phyloP scores from a whole-genome alignment of 2,797 vertebrate genomes.

The Cuculus canorus region DNA sequence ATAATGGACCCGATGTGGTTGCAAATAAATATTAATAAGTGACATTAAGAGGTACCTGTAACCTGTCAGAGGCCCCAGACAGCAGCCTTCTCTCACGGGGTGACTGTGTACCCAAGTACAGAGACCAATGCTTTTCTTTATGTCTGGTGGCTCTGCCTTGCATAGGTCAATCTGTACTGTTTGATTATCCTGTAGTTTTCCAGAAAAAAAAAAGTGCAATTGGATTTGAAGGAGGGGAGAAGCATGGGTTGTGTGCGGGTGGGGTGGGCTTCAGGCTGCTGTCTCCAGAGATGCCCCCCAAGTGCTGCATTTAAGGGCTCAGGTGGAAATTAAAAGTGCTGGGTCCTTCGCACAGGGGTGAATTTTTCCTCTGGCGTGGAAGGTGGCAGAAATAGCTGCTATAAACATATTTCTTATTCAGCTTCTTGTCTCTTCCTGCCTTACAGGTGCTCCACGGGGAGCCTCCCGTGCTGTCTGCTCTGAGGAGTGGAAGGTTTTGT shows the following conservation, averaged over 20 bases:
- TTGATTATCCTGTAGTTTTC: neutral
- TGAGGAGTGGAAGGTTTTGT: constrained; percentile 20
- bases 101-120: fast-evolving
- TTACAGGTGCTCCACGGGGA: constrained; percentile 8
- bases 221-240: neutral
- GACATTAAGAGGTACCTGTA: neutral
- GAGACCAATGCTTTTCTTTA: neutral
- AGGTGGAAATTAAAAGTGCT: neutral
- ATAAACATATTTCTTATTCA: constrained; percentile 11
- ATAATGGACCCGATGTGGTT: no score
- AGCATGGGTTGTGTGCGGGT: neutral
- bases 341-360: neutral
- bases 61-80: neutral
- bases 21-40: neutral
- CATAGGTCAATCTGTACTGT: fast-evolving
- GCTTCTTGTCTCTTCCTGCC: constrained; percentile 6
- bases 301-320: fast-evolving
- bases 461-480: neutral
- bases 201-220: neutral
- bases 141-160: neutral
- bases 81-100: no score
- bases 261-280: neutral
- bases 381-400: neutral
- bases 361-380: neutral
- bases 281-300: neutral